Conservation (phyloP, 2,888 invertebrate genomes). For the Cotesia congregata region DNA sequence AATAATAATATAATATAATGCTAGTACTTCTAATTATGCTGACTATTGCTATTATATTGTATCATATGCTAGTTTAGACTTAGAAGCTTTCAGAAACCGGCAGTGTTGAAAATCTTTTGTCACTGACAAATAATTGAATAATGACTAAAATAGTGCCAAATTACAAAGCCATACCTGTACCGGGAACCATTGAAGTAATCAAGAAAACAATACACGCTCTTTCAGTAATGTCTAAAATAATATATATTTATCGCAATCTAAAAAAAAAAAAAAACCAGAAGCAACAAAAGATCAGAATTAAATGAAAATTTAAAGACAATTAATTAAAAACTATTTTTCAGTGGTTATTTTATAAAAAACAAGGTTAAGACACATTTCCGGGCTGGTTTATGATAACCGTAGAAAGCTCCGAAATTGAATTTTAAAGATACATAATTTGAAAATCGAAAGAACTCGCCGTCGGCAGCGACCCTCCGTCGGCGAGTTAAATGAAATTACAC, state of each 20-base stretch:
- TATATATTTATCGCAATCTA: background rate
- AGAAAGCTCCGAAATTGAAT: constrained; percentile 58
- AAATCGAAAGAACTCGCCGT: constrained; percentile 63
- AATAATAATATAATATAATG: too few species aligned
- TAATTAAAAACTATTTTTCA: background rate
- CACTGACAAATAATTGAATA: background rate
- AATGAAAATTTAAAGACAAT: background rate
- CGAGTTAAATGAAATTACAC: constrained; percentile 70
- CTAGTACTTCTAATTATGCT: too few species aligned
- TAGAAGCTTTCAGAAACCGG: background rate
- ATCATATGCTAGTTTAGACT: background rate
- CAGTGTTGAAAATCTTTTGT: background rate
- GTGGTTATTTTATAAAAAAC: background rate
- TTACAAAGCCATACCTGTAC: background rate
- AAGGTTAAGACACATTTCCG: background rate
- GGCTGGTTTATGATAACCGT: constrained; percentile 26
- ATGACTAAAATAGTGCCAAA: background rate
- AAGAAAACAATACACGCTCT: background rate
- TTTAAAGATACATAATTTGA: constrained; percentile 68
- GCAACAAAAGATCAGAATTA: background rate
- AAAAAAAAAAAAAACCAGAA: background rate
- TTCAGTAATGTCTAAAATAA: too few species aligned
- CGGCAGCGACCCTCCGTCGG: constrained; percentile 67
- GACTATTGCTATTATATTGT: too few species aligned
- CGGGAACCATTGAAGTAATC: background rate